Evolutionary conservation across 2,797 vertebrate genomes (phyloP).

Genomic region (Thalassophryne amazonica): DNA sequence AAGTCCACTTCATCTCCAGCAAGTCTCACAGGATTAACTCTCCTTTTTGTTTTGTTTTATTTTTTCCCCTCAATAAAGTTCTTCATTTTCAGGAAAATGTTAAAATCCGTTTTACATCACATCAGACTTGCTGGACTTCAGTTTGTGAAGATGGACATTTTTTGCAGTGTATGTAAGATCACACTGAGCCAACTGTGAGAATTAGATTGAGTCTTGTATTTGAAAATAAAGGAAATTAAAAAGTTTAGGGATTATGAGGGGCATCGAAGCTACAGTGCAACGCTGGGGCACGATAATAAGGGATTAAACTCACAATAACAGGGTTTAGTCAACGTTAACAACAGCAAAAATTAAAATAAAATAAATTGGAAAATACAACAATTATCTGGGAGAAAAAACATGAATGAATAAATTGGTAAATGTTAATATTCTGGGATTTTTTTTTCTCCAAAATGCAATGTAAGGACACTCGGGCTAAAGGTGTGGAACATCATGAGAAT

Average conservation of each 20-base stretch:
- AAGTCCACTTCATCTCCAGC: constrained; percentile 53
- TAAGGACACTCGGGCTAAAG: constrained; percentile 10
- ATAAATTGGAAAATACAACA: constrained; percentile 40
- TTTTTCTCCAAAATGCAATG: constrained; percentile 4
- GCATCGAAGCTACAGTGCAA: constrained; percentile 27
- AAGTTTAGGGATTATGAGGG: constrained; percentile 24
- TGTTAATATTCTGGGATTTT: constrained; percentile 29
- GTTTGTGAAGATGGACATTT: constrained; percentile 51
- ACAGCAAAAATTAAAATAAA: constrained; percentile 27
- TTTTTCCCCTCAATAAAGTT: not conserved
- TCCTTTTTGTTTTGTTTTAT: no score
- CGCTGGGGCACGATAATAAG: constrained; percentile 31
- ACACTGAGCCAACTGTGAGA: constrained; percentile 1
- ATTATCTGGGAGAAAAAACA: constrained; percentile 30
- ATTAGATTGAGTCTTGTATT: constrained; percentile 35
- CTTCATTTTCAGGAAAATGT: constrained; percentile 8
- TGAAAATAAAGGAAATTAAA: constrained; percentile 38
- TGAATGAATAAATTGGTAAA: constrained; percentile 26
- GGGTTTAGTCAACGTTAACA: constrained; percentile 37
- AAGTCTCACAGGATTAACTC: no score
- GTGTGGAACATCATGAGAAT: constrained; percentile 25
- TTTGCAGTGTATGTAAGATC: constrained; percentile 51
- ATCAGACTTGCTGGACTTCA: not conserved
- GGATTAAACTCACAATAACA: constrained; percentile 43
- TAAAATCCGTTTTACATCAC: not conserved